Evolutionary conservation across 2,888 invertebrate genomes (phyloP).

Genomic region (Anticlea derivata): DNA sequence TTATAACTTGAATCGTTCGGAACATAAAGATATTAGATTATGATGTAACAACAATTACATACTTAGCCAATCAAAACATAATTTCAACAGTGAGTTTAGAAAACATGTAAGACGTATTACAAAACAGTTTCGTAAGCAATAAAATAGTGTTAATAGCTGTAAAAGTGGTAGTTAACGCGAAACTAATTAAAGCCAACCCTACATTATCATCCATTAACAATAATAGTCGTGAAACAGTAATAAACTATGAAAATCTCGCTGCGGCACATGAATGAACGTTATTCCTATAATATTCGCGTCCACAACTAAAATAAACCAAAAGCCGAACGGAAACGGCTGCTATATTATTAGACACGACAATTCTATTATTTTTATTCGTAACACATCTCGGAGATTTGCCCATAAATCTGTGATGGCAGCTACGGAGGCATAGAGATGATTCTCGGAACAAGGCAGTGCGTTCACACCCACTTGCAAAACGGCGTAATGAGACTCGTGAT

Average conservation of each 20-base stretch:
- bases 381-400: slow-evolving; percentile 78
- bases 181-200: slow-evolving; percentile 60
- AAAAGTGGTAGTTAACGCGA: slow-evolving; percentile 53
- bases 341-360: slow-evolving; percentile 82
- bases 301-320: slow-evolving; percentile 79
- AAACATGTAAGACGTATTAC: slow-evolving; percentile 41
- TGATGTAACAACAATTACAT: slow-evolving; percentile 39
- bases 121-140: slow-evolving; percentile 54
- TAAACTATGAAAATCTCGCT: slow-evolving; percentile 58
- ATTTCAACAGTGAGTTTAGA: slow-evolving; percentile 35
- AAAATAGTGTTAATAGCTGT: slow-evolving; percentile 58
- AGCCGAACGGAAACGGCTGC: slow-evolving; percentile 79
- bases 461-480: slow-evolving; percentile 67
- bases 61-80: slow-evolving; percentile 38
- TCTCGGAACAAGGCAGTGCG: slow-evolving; percentile 62
- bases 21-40: slow-evolving; percentile 34
- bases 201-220: slow-evolving; percentile 61
- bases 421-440: slow-evolving; percentile 60
- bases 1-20: slow-evolving; percentile 32
- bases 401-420: slow-evolving; percentile 73
- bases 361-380: slow-evolving; percentile 84
- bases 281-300: slow-evolving; percentile 77
- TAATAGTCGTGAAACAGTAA: slow-evolving; percentile 50
- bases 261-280: slow-evolving; percentile 67
- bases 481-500: slow-evolving; percentile 55